Evolutionary conservation across 2,888 invertebrate species (phyloP).

Genomic region (Chesias legatella): DNA sequence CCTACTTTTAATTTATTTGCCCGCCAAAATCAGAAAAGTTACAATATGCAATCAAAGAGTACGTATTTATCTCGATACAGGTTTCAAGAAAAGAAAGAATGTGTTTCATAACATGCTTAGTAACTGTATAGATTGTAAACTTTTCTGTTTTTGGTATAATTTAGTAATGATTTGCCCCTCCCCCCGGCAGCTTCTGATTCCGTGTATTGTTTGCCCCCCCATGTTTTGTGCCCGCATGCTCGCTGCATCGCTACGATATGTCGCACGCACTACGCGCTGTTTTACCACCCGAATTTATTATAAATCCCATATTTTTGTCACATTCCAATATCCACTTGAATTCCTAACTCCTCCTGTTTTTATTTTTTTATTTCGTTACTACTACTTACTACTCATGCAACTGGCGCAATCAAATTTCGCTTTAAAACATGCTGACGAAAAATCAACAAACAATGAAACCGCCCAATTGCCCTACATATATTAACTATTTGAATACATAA

Average conservation of each 20-base stretch:
- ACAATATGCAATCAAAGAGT: not conserved
- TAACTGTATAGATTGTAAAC: slow-evolving; percentile 5
- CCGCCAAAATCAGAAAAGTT: slow-evolving; percentile 15
- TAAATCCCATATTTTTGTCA: not conserved
- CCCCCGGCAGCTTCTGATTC: slow-evolving; percentile 57
- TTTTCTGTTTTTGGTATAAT: slow-evolving; percentile 18
- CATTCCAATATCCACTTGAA: too few relatives aligned
- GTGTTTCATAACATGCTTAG: not conserved
- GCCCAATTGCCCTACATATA: too few relatives aligned
- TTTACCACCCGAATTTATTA: slow-evolving; percentile 43
- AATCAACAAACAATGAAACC: too few relatives aligned
- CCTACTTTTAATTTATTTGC: slow-evolving; percentile 31
- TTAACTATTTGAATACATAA: too few relatives aligned
- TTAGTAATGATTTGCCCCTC: slow-evolving; percentile 32
- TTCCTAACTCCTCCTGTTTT: too few relatives aligned
- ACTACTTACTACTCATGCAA: too few relatives aligned
- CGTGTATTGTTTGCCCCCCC: slow-evolving; percentile 64
- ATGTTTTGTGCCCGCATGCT: slow-evolving; percentile 65
- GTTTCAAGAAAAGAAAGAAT: too few relatives aligned
- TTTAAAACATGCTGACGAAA: too few relatives aligned
- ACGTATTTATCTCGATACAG: too few relatives aligned
- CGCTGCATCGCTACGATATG: slow-evolving; percentile 51
- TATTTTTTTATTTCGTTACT: too few relatives aligned
- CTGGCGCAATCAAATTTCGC: too few relatives aligned
- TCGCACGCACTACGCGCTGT: slow-evolving; percentile 54